phyloP scores from a whole-genome alignment of 2,797 vertebrate genomes.

The Macrochelys suwanniensis region DNA sequence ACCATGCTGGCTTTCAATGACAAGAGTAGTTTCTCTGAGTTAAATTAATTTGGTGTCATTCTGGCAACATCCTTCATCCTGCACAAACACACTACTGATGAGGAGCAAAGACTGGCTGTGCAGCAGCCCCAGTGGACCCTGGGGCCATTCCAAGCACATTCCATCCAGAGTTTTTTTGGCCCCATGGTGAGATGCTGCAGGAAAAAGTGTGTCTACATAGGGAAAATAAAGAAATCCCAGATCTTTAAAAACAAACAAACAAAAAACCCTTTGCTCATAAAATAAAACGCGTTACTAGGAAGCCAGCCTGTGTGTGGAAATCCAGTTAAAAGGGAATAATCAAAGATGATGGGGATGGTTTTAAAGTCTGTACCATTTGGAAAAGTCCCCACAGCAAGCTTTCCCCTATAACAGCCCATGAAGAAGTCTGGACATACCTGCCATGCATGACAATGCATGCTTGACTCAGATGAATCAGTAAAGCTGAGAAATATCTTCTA shows the following conservation, averaged over 20 bases:
- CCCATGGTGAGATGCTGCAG: not conserved
- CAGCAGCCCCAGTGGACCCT: not conserved
- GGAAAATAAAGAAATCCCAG: not conserved
- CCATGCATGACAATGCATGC: not conserved
- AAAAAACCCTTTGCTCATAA: not conserved
- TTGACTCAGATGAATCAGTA: not conserved
- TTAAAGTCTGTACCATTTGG: not conserved
- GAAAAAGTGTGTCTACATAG: not conserved
- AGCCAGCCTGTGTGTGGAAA: not conserved
- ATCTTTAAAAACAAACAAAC: not conserved
- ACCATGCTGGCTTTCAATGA: not conserved
- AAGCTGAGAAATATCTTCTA: not conserved
- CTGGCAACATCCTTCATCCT: not conserved
- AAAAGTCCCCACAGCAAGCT: not conserved
- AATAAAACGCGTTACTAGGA: not conserved
- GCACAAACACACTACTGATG: not conserved
- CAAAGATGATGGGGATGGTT: not conserved
- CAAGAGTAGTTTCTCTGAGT: not conserved
- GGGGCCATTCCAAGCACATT: not conserved
- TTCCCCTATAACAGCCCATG: not conserved
- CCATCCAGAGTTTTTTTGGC: rapidly evolving
- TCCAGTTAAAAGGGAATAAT: not conserved
- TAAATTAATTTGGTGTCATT: not conserved
- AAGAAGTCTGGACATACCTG: slow-evolving; percentile 3
- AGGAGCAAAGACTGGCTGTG: rapidly evolving